Percentiles rank a stretch among this genome's conserved stretches.
phyloP scores from a whole-genome alignment of 2,797 vertebrate genomes.

The Staurois parvus region DNA sequence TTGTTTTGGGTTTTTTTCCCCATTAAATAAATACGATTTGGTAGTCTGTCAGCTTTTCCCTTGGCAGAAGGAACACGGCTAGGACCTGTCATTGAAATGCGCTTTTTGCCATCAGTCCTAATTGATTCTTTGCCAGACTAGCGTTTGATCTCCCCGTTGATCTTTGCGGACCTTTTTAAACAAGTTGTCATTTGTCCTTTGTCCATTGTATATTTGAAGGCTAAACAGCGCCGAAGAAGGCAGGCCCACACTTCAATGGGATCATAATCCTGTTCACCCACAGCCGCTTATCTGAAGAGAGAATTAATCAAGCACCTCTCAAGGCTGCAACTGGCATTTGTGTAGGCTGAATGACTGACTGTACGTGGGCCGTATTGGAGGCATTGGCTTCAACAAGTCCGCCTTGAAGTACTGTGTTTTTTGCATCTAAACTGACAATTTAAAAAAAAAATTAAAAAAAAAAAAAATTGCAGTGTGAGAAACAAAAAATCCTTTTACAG shows the following conservation, averaged over 20 bases:
- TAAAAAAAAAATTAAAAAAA: no score
- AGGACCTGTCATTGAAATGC: conserved; percentile 31
- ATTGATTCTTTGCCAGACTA: conserved; percentile 58
- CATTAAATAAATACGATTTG: neutral
- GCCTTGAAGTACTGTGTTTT: neutral
- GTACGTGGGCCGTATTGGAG: neutral
- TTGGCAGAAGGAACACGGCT: conserved; percentile 3
- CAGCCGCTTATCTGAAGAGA: conserved; percentile 34
- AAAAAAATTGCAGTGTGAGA: no score
- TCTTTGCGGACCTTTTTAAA: conserved; percentile 54
- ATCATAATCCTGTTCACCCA: conserved; percentile 45
- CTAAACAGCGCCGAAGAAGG: conserved; percentile 44
- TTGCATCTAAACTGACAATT: no score
- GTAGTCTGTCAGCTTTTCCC: conserved; percentile 1
- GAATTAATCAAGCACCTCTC: conserved; percentile 46
- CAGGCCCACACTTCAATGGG: conserved; percentile 58
- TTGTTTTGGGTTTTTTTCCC: neutral
- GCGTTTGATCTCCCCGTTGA: conserved; percentile 58
- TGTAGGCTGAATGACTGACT: conserved; percentile 1
- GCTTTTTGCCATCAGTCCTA: conserved; percentile 41
- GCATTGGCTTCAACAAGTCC: conserved; percentile 10
- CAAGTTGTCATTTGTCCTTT: conserved; percentile 61
- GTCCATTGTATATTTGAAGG: conserved; percentile 60
- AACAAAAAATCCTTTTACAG: no score
- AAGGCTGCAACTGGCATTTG: conserved; percentile 28